Percentiles rank a stretch among this genome's conserved stretches.
Conservation (phyloP, 1,140 invertebrate genomes). For the Drosophila lacteicornis region DNA sequence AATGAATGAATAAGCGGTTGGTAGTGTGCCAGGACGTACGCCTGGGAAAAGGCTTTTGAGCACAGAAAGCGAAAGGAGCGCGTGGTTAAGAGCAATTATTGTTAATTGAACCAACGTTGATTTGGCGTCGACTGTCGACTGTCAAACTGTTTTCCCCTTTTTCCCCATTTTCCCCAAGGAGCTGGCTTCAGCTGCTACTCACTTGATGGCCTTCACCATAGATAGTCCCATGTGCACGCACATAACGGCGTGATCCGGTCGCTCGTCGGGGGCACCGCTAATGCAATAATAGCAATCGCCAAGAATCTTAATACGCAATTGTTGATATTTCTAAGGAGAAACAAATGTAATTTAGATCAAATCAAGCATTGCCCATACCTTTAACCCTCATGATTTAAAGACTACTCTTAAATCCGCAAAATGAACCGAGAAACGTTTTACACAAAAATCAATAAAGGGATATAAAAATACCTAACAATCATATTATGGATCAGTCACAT, state of each 20-base stretch:
- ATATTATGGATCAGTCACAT: background rate
- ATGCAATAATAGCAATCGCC: constrained; percentile 99
- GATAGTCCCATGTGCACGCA: constrained; percentile 97
- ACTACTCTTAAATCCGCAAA: constrained; percentile 11
- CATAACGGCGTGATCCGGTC: constrained; percentile 96
- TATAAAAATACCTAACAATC: constrained; percentile 31
- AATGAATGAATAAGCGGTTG: constrained; percentile 5
- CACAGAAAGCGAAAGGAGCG: constrained; percentile 14
- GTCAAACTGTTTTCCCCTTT: constrained; percentile 6
- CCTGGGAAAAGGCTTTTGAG: constrained; percentile 5
- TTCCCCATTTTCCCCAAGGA: constrained; percentile 10
- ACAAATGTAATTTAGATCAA: constrained; percentile 12
- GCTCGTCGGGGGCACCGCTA: constrained; percentile 94
- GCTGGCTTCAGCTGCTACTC: constrained; percentile 84
- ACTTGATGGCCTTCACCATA: constrained; percentile 98
- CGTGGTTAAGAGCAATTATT: constrained; percentile 79
- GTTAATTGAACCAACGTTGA: constrained; percentile 80
- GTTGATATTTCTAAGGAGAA: constrained; percentile 92
- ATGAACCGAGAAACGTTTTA: constrained; percentile 52
- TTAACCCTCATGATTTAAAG: background rate
- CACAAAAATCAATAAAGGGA: constrained; percentile 57
- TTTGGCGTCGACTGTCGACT: constrained; percentile 58
- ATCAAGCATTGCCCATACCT: background rate
- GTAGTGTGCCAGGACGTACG: constrained; percentile 15
- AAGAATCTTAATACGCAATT: constrained; percentile 96